phyloP scores from a whole-genome alignment of 2,888 invertebrate genomes.

The Embidobia sp. region DNA sequence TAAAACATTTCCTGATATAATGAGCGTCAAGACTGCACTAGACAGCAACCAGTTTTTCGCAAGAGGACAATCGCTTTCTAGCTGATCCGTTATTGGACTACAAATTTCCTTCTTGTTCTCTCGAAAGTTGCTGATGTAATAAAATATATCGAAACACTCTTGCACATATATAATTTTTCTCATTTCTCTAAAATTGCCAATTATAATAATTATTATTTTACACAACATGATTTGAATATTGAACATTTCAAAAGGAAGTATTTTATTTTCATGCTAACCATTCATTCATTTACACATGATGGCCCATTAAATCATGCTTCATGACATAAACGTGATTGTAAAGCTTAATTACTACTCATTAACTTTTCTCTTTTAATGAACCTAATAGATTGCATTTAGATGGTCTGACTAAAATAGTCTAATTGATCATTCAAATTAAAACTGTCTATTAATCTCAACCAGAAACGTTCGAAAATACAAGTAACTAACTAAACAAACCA shows the following conservation, averaged over 20 bases:
- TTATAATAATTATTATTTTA: no score
- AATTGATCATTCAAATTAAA: background rate
- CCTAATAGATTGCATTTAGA: conserved; percentile 4
- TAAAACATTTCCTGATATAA: background rate
- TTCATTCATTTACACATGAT: background rate
- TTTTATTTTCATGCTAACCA: background rate
- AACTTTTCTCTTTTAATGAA: conserved; percentile 21
- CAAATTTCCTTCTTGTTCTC: conserved; percentile 6
- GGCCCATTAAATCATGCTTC: conserved; percentile 17
- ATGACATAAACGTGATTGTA: conserved; percentile 7
- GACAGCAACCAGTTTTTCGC: conserved; percentile 7
- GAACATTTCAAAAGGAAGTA: background rate
- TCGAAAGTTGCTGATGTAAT: background rate
- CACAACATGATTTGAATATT: no score
- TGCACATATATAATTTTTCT: no score
- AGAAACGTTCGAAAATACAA: no score
- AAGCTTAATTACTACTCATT: conserved; percentile 20
- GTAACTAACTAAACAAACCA: no score
- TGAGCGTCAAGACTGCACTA: conserved; percentile 1
- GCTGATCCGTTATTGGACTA: conserved; percentile 13
- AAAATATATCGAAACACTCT: background rate
- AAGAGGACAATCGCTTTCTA: conserved; percentile 18
- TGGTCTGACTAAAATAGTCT: background rate
- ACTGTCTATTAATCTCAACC: no score
- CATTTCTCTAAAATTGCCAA: no score